A percentile compares a stretch with the other conserved stretches of the same genome.
Conservation (phyloP, 1,140 invertebrate species). For the Condylostylus longicornis region DNA sequence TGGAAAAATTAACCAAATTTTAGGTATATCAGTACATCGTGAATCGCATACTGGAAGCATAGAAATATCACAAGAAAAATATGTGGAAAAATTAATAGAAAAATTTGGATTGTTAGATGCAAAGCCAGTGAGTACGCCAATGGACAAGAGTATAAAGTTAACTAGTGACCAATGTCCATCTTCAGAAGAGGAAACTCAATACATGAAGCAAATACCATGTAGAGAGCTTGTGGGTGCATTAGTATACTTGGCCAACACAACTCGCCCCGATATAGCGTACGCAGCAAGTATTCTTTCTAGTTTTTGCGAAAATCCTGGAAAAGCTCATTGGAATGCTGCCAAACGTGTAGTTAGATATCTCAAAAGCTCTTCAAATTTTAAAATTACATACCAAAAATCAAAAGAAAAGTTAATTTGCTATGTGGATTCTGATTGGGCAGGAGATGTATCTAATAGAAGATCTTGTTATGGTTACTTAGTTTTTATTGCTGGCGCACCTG, state of each 20-base stretch:
- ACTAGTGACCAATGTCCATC: constrained; percentile 8
- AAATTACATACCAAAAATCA: not conserved
- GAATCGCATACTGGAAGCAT: too few species aligned
- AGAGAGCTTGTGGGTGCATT: constrained; percentile 23
- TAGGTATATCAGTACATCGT: not conserved
- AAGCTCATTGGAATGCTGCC: constrained; percentile 7
- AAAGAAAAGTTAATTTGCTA: not conserved
- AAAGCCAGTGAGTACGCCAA: too few species aligned
- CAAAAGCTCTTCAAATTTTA: constrained; percentile 6
- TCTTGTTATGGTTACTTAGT: constrained; percentile 3
- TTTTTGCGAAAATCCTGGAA: constrained; percentile 13
- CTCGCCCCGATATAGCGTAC: constrained; percentile 29
- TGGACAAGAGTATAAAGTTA: constrained; percentile 5
- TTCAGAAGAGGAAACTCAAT: constrained; percentile 4
- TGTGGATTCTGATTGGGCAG: constrained; percentile 3
- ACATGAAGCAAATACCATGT: constrained; percentile 10
- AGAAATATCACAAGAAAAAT: too few species aligned
- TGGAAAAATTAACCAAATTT: not conserved
- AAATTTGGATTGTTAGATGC: too few species aligned
- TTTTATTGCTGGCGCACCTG: constrained; percentile 1
- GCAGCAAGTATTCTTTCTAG: constrained; percentile 12
- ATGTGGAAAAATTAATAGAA: too few species aligned
- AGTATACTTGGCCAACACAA: constrained; percentile 19
- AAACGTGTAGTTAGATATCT: constrained; percentile 18
- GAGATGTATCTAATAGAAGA: constrained; percentile 1